Base-by-base conservation (phyloP, 2,113 vertebrate species). In the Rhinopomastus cyanomelas region DNA sequence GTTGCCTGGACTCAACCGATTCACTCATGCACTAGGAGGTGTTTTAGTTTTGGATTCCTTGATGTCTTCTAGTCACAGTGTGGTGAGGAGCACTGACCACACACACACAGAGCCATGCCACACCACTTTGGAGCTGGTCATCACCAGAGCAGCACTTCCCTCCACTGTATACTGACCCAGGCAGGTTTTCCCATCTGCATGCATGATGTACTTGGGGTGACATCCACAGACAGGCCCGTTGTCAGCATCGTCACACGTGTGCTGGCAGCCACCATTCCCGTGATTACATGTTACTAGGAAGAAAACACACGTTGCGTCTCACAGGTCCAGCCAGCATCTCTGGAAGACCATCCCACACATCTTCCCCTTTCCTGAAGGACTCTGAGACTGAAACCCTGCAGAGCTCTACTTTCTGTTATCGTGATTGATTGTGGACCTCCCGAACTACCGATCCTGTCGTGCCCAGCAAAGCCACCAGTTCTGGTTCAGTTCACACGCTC, bases 191-290 rank as follows among this genome's bases (percentile, higher is more conserved):
- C 98, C 98, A 95, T 99, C 98, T 12, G 90, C 34, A 8, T 98
- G 98, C 95, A 99, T 96, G 60, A 96, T 94, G 93, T 99, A 99
- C 87, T 98, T 98, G 93, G 97, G 95, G 81, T 99, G 99, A 94
- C 99, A 99, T 82, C 98, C 98, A 96, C 99, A 99, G 64, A 98
- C 80, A 1, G 98, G 98, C 26, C 99, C 98, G 3, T 97, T 95
- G 56, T 98, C 98, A 1, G 98, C 98, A 95, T 99, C 99, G 62
- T 99, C 99, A 59, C 99, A 99, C 9, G 96, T 97, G 96, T 99
- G 99, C 94, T 99, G 99, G 95, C 99, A 99, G 83, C 98, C 99
- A 64, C 99, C 99, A 2, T 99, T 99, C 49, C 99, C 99, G 64
- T 99, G 99, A 97, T 98, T 98, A 95, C 99, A 99, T 2, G 99